Conservation (phyloP, 2,888 invertebrate genomes). For the Eupithecia insigniata region DNA sequence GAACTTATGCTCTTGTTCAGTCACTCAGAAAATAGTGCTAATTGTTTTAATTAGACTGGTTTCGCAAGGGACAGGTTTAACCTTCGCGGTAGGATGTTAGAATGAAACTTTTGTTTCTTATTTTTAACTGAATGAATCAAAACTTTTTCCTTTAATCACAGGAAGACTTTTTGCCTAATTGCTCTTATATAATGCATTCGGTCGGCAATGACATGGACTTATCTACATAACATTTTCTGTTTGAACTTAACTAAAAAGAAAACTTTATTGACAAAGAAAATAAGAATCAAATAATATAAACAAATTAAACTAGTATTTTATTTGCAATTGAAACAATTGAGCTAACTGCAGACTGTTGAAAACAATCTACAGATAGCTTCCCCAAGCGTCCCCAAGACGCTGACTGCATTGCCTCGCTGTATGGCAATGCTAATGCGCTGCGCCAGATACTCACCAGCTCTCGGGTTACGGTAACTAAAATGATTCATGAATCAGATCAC, state of each 20-base stretch:
- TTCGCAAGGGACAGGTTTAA: slow-evolving; percentile 15
- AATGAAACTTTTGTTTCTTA: slow-evolving; percentile 10
- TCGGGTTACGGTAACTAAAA: not conserved
- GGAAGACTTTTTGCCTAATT: not conserved
- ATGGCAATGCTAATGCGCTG: no score
- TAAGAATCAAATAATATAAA: no score
- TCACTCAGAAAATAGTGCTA: slow-evolving; percentile 22
- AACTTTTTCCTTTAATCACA: not conserved
- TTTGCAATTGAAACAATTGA: no score
- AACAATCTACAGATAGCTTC: no score
- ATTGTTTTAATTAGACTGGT: slow-evolving; percentile 30
- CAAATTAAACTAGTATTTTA: no score
- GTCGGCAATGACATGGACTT: not conserved
- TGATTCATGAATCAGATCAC: slow-evolving; percentile 10
- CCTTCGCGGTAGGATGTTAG: slow-evolving; percentile 11
- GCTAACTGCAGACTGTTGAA: no score
- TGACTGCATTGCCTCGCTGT: no score
- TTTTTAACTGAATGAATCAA: not conserved
- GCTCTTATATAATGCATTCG: not conserved
- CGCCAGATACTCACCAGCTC: no score
- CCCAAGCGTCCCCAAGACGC: no score
- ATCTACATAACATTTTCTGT: not conserved
- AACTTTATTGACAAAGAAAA: no score
- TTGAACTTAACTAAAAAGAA: no score
- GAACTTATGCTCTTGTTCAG: slow-evolving; percentile 6